Percentiles rank a stretch among this genome's conserved stretches.
Conservation (phyloP, 2,797 vertebrate genomes). For the Pseudochirops corinnae region DNA sequence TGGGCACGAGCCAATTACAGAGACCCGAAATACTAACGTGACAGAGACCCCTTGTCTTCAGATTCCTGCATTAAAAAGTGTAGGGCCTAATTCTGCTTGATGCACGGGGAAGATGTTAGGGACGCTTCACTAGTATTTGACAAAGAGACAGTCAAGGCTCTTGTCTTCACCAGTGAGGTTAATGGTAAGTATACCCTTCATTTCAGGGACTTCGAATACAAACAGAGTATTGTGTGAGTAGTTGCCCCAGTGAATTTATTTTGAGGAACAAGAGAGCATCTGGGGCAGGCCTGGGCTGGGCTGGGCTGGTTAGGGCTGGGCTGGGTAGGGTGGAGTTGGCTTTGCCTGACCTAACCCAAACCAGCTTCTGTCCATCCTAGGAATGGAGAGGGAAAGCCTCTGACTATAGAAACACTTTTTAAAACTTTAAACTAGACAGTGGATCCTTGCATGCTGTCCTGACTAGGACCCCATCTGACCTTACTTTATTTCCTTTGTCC, state of each 20-base stretch:
- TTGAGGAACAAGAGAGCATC: background rate
- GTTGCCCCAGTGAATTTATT: background rate
- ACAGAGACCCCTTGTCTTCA: background rate
- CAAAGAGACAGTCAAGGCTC: background rate
- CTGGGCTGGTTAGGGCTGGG: background rate
- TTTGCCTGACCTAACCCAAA: conserved; percentile 18
- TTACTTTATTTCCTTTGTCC: background rate
- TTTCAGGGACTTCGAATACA: background rate
- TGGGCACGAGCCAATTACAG: background rate
- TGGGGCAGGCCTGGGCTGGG: conserved; percentile 35
- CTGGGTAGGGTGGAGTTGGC: conserved; percentile 1
- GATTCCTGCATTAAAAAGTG: background rate
- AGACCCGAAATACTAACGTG: background rate
- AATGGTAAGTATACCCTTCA: conserved; percentile 2
- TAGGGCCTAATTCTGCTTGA: background rate
- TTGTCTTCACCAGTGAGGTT: background rate
- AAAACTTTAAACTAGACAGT: background rate
- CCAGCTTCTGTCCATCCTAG: background rate
- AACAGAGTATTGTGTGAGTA: background rate
- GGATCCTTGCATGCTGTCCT: background rate
- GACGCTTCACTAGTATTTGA: background rate
- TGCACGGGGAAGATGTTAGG: background rate
- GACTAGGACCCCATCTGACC: background rate
- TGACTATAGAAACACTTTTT: background rate
- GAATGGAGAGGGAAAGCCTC: background rate